phyloP scores from a whole-genome alignment of 2,888 invertebrate species.

The Lampropteryx suffumata region DNA sequence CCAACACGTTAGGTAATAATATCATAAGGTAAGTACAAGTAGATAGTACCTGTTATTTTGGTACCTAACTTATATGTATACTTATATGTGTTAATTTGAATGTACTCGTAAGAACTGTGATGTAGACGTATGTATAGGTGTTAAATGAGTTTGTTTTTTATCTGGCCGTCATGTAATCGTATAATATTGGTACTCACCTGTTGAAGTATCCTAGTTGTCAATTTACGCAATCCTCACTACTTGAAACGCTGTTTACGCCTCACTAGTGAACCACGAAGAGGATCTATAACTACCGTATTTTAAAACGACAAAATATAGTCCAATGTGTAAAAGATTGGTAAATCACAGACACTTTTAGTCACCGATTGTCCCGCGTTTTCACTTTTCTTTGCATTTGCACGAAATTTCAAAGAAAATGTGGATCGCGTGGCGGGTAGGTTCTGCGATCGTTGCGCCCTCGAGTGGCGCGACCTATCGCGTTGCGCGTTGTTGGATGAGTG shows the following conservation, averaged over 20 bases:
- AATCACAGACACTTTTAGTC: slow-evolving; percentile 74
- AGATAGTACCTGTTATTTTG: no score
- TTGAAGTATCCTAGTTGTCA: slow-evolving; percentile 51
- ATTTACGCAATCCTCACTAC: slow-evolving; percentile 73
- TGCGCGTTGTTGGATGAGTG: slow-evolving; percentile 70
- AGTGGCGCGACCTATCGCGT: slow-evolving; percentile 78
- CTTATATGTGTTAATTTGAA: no score
- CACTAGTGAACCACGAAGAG: slow-evolving; percentile 72
- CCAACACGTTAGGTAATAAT: no score
- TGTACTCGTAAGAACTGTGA: no score
- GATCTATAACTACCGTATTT: slow-evolving; percentile 52
- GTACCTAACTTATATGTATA: no score
- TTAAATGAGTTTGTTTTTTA: no score
- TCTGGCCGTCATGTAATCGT: no score
- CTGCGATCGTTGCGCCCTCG: slow-evolving; percentile 77
- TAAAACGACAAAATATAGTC: slow-evolving; percentile 55
- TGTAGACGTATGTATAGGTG: no score
- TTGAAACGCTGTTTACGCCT: slow-evolving; percentile 65
- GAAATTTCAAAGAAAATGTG: slow-evolving; percentile 81
- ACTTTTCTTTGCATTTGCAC: slow-evolving; percentile 79
- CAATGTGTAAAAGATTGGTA: slow-evolving; percentile 44
- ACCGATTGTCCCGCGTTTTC: slow-evolving; percentile 69
- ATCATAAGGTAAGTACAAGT: slow-evolving; percentile 8
- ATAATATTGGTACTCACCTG: slow-evolving; percentile 48
- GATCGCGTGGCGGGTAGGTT: slow-evolving; percentile 57